These are phyloP conservation scores for Samia ricini DNA, from an alignment of 1,140 invertebrate species.

Conservation along the genomic window DNA sequence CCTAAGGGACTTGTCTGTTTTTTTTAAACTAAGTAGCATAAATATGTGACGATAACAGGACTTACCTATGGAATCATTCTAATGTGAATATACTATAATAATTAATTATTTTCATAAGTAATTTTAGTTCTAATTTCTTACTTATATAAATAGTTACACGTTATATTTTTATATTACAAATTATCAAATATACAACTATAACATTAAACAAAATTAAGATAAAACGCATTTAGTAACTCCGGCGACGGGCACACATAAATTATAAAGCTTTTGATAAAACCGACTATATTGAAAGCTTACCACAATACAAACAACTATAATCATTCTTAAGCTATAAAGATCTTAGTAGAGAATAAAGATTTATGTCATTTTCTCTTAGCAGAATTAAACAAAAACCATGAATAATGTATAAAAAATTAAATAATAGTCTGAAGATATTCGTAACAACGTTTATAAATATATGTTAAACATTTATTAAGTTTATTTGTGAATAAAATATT, in stretches of 20 bases:
- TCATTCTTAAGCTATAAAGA: conserved; percentile 34
- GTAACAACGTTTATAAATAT: not conserved
- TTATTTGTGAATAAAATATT: not conserved
- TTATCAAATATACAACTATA: conserved; percentile 16
- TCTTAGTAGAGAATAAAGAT: conserved; percentile 32
- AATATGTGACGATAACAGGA: too few relatives aligned
- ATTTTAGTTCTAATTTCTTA: not conserved
- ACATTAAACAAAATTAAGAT: conserved; percentile 39
- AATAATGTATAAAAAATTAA: not conserved
- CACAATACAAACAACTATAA: conserved; percentile 35
- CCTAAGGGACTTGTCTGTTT: too few relatives aligned
- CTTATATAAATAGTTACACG: not conserved
- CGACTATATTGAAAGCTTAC: conserved; percentile 38
- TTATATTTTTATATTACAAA: conserved; percentile 2
- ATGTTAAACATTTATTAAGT: too few relatives aligned
- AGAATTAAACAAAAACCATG: not conserved
- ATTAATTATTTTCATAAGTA: not conserved
- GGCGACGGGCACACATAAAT: conserved; percentile 40
- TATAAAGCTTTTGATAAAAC: conserved; percentile 50
- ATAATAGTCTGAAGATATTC: not conserved
- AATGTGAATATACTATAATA: too few relatives aligned
- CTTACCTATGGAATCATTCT: too few relatives aligned
- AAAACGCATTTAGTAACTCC: conserved; percentile 38
- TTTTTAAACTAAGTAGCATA: too few relatives aligned
- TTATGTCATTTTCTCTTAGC: conserved; percentile 14